Evolutionary conservation across 2,888 invertebrate genomes (phyloP), one percentile per base, ranked within the genome.

Genomic region (Allophyes oxyacanthae): DNA sequence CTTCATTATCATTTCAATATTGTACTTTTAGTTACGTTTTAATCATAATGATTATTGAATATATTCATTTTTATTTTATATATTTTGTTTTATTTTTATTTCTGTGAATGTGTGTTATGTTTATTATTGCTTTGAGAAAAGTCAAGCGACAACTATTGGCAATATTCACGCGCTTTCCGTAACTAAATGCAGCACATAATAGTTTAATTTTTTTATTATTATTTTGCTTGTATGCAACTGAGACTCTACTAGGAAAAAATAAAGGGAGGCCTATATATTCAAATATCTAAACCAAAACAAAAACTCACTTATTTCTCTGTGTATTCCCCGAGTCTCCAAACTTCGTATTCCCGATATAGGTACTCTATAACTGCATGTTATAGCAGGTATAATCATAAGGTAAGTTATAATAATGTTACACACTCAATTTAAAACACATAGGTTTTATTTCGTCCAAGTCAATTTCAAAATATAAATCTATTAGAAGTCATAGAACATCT

Each of bases 51-150:
- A 87, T 90, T 87, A 89, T 88, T 92, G 86, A 94, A 93, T 94
- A 94, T 94, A 94, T 91, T 91, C 91, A 90, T 90, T 92, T 92
- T 92, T 94, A 93, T 92, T 94, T 94, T 89, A 91, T 85, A 79
- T 87, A 74, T 88, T 91, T 91, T 86, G 89, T 92, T 94, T 94
- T 86, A 89, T 93, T 90, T 87, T 87, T 84, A 81, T 87, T 90
- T 86, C 54, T 85, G 83, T 89, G 84, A 60, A 71, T 79, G 72
- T 74, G 58, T 60, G 37, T 75, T 61, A 38, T 49, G 30, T 84
- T 73, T 46, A 45, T 57, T 64, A 36, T 15, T 60, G 67, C 62
- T 67, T 64, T 42, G 11, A n/a, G 42, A 56, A 38, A 44, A 52
- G 25, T 60, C 58, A 58, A 46, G 54, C 56, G 59, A 59, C 50